phyloP scores from a whole-genome alignment of 2,113 vertebrate genomes.

The Pardalotus punctatus region DNA sequence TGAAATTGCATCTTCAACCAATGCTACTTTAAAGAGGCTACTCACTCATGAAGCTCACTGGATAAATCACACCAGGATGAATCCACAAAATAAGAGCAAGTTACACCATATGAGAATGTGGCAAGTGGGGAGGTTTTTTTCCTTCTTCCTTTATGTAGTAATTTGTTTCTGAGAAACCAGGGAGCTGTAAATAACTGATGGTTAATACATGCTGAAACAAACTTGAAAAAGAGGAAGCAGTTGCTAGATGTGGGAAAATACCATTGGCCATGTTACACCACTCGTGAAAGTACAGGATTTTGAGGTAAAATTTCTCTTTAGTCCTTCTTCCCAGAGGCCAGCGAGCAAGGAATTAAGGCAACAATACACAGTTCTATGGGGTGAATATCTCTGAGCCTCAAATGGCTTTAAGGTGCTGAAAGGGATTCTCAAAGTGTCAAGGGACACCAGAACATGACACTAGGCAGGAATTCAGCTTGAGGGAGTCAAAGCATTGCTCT shows the following conservation, averaged over 20 bases:
- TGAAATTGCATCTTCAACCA: neutral
- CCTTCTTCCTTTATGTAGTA: neutral
- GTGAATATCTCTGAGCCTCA: neutral
- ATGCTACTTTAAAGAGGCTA: neutral
- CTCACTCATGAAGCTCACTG: neutral
- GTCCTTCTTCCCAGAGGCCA: neutral
- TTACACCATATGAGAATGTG: neutral
- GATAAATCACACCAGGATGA: neutral
- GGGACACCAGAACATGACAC: neutral
- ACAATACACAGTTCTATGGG: neutral
- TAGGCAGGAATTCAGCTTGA: neutral
- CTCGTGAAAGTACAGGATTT: neutral
- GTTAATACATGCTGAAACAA: neutral
- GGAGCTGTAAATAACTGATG: neutral
- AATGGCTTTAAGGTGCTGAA: neutral
- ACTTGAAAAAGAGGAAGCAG: neutral
- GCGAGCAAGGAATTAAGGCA: neutral
- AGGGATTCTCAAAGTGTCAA: neutral
- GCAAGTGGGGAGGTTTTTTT: neutral
- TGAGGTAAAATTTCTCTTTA: neutral
- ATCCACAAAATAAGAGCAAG: neutral
- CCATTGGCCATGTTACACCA: neutral
- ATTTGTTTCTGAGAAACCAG: neutral
- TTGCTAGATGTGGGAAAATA: neutral
- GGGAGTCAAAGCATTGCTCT: neutral